phyloP scores from a whole-genome alignment of 2,888 invertebrate genomes.

The Drosophila multiciliata region DNA sequence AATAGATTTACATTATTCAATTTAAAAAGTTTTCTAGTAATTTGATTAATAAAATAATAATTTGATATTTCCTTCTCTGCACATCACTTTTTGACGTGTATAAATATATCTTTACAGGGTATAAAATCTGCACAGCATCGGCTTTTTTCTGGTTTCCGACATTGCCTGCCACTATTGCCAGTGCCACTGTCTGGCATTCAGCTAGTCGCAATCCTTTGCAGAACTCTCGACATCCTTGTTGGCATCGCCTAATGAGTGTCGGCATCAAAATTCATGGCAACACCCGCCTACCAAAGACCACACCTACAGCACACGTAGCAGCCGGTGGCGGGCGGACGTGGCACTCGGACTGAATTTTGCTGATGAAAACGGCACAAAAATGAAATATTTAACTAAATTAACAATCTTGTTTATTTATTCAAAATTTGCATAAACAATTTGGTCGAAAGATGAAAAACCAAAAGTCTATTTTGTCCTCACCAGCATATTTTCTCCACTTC shows the following conservation, averaged over 20 bases:
- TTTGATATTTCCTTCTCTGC: neutral
- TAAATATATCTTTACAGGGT: neutral
- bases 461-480: slow-evolving; percentile 70
- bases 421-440: slow-evolving; percentile 82
- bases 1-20: neutral
- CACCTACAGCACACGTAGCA: slow-evolving; percentile 15
- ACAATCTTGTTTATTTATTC: slow-evolving; percentile 82
- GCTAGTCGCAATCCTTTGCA: slow-evolving; percentile 72
- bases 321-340: slow-evolving; percentile 13
- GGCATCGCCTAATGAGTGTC: slow-evolving; percentile 74
- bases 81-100: no score
- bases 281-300: slow-evolving; percentile 49
- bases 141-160: slow-evolving; percentile 23
- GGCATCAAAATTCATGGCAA: slow-evolving; percentile 78
- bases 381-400: slow-evolving; percentile 82
- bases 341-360: slow-evolving; percentile 54
- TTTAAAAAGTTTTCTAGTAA: neutral
- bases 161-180: neutral
- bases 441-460: slow-evolving; percentile 80
- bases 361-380: slow-evolving; percentile 81
- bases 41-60: neutral
- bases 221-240: slow-evolving; percentile 48
- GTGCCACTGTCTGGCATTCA: slow-evolving; percentile 16
- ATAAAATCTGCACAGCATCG: slow-evolving; percentile 9
- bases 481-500: slow-evolving; percentile 34